Percentiles rank a stretch among this genome's conserved stretches.
phyloP scores from a whole-genome alignment of 2,888 invertebrate genomes.

The Cryptus armator region DNA sequence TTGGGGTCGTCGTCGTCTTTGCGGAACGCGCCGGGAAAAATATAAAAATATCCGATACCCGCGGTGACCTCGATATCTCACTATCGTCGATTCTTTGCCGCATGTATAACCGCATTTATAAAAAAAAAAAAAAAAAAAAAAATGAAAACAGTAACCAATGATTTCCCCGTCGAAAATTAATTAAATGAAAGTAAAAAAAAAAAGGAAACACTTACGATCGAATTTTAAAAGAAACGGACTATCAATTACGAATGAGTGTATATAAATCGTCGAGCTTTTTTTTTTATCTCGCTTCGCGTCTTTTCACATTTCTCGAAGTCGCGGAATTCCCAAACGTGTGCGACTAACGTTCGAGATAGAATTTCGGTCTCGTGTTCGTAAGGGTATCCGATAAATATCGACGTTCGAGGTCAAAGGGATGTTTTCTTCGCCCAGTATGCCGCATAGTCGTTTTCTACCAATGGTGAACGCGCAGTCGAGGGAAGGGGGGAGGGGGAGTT shows the following conservation, averaged over 20 bases:
- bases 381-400: neutral
- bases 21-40: conserved; percentile 54
- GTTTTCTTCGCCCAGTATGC: neutral
- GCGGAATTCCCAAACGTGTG: neutral
- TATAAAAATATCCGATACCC: conserved; percentile 66
- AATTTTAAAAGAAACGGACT: neutral
- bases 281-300: neutral
- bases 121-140: conserved; percentile 35
- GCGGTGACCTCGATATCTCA: conserved; percentile 66
- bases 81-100: conserved; percentile 55
- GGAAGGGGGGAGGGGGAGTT: too few relatives aligned
- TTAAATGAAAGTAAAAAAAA: neutral
- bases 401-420: conserved; percentile 3
- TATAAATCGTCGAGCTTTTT: neutral
- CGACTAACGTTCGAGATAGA: neutral
- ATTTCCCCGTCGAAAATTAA: conserved; percentile 3
- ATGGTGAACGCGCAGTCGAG: neutral
- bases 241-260: neutral
- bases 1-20: conserved; percentile 43
- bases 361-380: conserved; percentile 5
- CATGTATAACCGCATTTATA: conserved; percentile 39
- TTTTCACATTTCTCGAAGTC: neutral
- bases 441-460: conserved; percentile 20
- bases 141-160: neutral
- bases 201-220: neutral